Evolutionary conservation across 2,888 invertebrate genomes (phyloP), one percentile per base, ranked within the genome.

Genomic region (Clivina fossor): DNA sequence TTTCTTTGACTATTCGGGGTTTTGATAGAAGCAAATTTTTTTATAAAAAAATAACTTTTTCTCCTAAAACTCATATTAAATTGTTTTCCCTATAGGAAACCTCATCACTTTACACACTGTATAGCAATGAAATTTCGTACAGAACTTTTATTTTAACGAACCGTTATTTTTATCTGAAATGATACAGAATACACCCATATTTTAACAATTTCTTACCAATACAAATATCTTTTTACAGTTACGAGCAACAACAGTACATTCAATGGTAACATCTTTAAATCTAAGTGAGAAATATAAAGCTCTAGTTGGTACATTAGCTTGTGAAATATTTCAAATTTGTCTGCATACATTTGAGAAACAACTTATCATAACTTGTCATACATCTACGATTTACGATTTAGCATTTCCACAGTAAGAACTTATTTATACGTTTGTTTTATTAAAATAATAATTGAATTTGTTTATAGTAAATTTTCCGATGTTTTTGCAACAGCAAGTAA

Each of bases 401-500:
- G 82, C 84, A 1, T 95, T 95, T 73, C 93, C 96, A 2, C 78
- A 80, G 93, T 87, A 75, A 80, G 80, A 71, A 22, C 3, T n/a
- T 26, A 33, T 16, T 28, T 49, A 15, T 19, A 15, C n/a, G 15
- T 5, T 44, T 20, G 13, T 13, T 1, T 46, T 38, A 15, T 1
- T 46, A 20, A 16, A 19, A 28, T 50, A 8, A 8, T 48, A 18
- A 22, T 41, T 18, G 5, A 3, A 20, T 19, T 20, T 19, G 47
- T 61, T 73, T 71, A 1, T 65, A 92, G 91, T 55, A 81, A 85
- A 58, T 86, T 86, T 74, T 86, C 90, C 0, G 85, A 88, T 54
- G 87, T 94, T 53, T 93, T 95, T 74, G 91, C 92, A 30, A 93
- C 93, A 0, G 89, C 87, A 30, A 88, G 93, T 50, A 81, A 85